phyloP scores from a whole-genome alignment of 1,140 invertebrate species.

The Ylistrum balloti region DNA sequence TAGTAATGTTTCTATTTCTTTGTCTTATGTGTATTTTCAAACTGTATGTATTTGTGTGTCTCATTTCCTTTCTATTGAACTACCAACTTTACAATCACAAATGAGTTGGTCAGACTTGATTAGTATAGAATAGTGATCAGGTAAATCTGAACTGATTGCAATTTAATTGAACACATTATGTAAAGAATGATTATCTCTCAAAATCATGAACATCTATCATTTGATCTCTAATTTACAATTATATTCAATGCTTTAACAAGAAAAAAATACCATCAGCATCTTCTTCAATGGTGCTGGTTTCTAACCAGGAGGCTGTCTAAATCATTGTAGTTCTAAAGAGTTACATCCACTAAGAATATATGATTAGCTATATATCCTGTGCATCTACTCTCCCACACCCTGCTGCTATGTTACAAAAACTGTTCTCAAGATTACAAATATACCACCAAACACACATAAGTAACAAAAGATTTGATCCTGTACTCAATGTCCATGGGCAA shows the following conservation, averaged over 20 bases:
- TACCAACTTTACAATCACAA: not conserved
- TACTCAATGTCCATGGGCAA: not conserved
- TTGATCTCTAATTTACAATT: not conserved
- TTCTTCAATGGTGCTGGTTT: not conserved
- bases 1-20: too few species aligned
- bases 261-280: not conserved
- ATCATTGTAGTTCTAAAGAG: not conserved
- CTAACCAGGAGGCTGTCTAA: not conserved
- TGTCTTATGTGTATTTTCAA: not conserved
- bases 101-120: not conserved
- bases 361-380: not conserved
- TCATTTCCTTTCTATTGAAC: not conserved
- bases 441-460: slow-evolving; percentile 4
- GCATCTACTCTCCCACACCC: not conserved
- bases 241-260: too few species aligned
- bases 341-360: not conserved
- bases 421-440: slow-evolving; percentile 29
- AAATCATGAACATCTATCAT: not conserved
- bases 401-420: slow-evolving; percentile 22
- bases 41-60: not conserved
- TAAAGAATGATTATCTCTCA: not conserved
- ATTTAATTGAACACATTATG: not conserved
- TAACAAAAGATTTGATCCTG: slow-evolving; percentile 36
- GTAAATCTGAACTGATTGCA: not conserved
- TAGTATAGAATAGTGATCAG: not conserved